Evolutionary conservation across 2,113 vertebrate genomes (phyloP).

Genomic region (Mixornis gularis): DNA sequence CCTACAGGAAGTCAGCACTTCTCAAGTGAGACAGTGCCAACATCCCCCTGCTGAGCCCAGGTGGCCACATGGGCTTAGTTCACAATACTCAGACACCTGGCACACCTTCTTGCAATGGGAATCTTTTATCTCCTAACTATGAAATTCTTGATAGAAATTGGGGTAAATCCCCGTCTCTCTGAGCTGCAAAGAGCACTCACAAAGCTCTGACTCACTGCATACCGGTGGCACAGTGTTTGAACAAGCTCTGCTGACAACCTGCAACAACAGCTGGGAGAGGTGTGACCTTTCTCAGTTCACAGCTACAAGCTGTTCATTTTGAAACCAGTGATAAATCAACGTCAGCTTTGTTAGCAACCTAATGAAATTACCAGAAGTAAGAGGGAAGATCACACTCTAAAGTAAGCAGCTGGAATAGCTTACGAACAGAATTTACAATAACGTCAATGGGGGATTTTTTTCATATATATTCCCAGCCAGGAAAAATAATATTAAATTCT

Average conservation of each 20-base stretch:
- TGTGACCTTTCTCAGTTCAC: constrained; percentile 10
- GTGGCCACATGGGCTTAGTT: not conserved
- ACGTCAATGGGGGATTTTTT: accelerated
- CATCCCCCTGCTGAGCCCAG: not conserved
- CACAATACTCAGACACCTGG: not conserved
- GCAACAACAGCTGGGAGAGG: not conserved
- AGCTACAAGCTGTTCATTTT: not conserved
- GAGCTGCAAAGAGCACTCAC: not conserved
- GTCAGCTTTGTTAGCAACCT: not conserved
- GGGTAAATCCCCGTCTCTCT: not conserved
- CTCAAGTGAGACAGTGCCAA: not conserved
- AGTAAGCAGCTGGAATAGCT: not conserved
- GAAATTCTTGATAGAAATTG: not conserved
- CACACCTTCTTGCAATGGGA: not conserved
- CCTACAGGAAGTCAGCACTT: not conserved
- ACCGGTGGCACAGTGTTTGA: not conserved
- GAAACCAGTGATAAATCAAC: not conserved
- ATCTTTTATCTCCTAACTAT: not conserved
- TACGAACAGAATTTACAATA: not conserved
- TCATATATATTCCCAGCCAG: not conserved
- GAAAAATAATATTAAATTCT: not conserved
- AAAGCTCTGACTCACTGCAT: constrained; percentile 14
- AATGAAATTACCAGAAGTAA: constrained; percentile 20
- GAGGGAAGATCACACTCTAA: not conserved
- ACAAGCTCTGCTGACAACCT: not conserved